phyloP scores from a whole-genome alignment of 2,888 invertebrate genomes.

The Drosophila putrida region DNA sequence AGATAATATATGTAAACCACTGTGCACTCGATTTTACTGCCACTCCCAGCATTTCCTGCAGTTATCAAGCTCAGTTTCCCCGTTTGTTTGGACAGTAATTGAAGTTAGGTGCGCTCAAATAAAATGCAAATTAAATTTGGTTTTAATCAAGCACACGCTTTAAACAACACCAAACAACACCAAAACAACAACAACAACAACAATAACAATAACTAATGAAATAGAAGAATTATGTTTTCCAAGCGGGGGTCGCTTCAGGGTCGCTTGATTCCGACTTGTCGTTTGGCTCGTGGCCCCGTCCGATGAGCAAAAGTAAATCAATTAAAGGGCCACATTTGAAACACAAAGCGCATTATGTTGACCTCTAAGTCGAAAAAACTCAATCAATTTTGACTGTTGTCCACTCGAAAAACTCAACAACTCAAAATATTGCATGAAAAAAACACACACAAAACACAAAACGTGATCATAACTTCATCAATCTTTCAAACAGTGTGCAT shows the following conservation, averaged over 20 bases:
- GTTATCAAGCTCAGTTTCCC: constrained; percentile 39
- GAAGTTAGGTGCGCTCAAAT: constrained; percentile 57
- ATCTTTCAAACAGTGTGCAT: constrained; percentile 65
- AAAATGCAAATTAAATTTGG: constrained; percentile 76
- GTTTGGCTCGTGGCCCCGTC: constrained; percentile 37
- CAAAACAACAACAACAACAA: constrained; percentile 1
- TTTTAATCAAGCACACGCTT: constrained; percentile 69
- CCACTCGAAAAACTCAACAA: constrained; percentile 40
- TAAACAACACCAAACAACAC: constrained; percentile 18
- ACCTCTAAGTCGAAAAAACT: constrained; percentile 43
- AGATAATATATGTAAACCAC: constrained; percentile 7
- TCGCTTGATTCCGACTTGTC: constrained; percentile 24
- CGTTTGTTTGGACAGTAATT: constrained; percentile 59
- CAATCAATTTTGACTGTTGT: constrained; percentile 35
- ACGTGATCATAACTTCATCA: constrained; percentile 69
- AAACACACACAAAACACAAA: constrained; percentile 30
- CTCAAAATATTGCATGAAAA: constrained; percentile 50
- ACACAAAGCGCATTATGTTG: constrained; percentile 53
- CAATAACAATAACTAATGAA: constrained; percentile 16
- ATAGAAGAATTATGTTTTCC: constrained; percentile 34
- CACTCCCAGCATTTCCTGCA: constrained; percentile 15
- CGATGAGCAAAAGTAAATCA: constrained; percentile 59
- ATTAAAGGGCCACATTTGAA: constrained; percentile 68
- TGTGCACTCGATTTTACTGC: constrained; percentile 28
- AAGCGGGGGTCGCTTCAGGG: constrained; percentile 60